A percentile compares a stretch with the other conserved stretches of the same genome.
phyloP scores from a whole-genome alignment of 2,113 vertebrate genomes.

The Sakesphorus luctuosus region DNA sequence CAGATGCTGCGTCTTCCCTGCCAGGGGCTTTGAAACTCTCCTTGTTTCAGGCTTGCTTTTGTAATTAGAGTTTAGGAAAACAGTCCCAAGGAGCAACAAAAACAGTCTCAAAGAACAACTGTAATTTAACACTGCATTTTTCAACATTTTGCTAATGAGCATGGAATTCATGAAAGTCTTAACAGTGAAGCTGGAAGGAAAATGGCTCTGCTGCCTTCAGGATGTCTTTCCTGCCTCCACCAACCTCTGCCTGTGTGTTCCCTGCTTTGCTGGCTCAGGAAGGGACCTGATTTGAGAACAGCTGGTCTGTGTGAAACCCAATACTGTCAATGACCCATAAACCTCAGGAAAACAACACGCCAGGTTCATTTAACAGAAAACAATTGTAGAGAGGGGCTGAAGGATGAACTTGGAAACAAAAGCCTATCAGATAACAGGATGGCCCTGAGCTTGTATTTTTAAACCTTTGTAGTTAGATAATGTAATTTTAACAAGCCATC shows the following conservation, averaged over 20 bases:
- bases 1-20: neutral
- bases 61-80: neutral
- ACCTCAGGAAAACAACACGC: neutral
- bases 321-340: neutral
- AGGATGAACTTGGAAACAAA: neutral
- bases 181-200: neutral
- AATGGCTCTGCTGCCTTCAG: neutral
- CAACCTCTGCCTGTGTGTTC: neutral
- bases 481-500: neutral
- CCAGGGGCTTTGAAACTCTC: neutral
- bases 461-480: neutral
- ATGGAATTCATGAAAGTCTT: neutral
- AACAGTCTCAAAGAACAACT: neutral
- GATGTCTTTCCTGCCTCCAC: neutral
- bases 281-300: neutral
- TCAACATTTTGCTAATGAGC: neutral
- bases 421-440: neutral
- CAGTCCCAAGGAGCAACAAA: neutral
- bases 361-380: neutral
- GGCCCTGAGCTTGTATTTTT: neutral
- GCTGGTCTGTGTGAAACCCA: neutral
- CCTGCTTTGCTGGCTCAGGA: neutral
- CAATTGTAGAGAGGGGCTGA: neutral
- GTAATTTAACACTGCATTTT: neutral
- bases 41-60: neutral